A percentile compares a stretch with the other conserved stretches of the same genome.
These are phyloP conservation scores for Euwallacea fornicatus DNA, from an alignment of 1,140 invertebrate genomes.

Conservation along the genomic window DNA sequence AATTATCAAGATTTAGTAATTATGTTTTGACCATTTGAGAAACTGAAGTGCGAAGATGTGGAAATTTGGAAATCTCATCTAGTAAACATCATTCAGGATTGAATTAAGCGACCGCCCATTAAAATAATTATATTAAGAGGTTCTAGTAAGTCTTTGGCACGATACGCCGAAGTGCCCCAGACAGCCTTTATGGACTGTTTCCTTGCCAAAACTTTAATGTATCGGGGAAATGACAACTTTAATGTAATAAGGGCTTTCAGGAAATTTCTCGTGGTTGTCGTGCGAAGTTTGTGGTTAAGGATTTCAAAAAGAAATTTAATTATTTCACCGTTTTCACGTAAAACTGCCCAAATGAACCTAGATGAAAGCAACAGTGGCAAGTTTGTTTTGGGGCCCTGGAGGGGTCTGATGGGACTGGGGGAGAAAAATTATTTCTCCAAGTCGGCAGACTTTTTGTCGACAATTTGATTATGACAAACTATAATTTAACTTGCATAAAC, in stretches of 20 bases:
- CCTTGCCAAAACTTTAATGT: slow-evolving; percentile 14
- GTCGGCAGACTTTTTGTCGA: neutral
- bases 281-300: neutral
- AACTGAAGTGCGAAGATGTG: too few relatives aligned
- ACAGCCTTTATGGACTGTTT: slow-evolving; percentile 14
- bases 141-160: neutral
- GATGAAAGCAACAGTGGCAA: neutral
- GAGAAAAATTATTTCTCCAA: too few relatives aligned
- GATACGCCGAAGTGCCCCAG: slow-evolving; percentile 5
- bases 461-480: slow-evolving; percentile 3
- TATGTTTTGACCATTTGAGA: too few relatives aligned
- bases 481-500: slow-evolving; percentile 11
- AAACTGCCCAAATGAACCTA: neutral
- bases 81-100: neutral
- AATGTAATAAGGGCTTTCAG: slow-evolving; percentile 13
- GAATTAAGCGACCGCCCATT: neutral
- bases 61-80: too few relatives aligned
- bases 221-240: slow-evolving; percentile 5
- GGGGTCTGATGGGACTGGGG: too few relatives aligned
- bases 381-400: too few relatives aligned
- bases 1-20: too few relatives aligned
- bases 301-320: too few relatives aligned
- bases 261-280: neutral
- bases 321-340: neutral
- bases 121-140: slow-evolving; percentile 11